Evolutionary conservation across 2,797 vertebrate species (phyloP).

Genomic region (Pangasius mekongensis): DNA sequence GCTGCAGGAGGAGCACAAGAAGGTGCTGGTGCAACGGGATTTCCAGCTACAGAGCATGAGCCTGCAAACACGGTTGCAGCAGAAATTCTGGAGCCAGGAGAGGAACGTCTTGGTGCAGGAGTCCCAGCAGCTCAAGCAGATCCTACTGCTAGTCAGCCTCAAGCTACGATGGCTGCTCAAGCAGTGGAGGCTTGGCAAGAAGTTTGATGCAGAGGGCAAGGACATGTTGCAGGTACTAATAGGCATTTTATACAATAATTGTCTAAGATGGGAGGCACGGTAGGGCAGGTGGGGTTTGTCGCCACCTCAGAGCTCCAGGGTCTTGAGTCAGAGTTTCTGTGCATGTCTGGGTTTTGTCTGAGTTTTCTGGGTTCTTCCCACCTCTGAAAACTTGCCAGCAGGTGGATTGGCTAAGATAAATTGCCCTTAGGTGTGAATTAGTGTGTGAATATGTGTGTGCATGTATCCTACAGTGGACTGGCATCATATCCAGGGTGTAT

Average conservation of each 20-base stretch:
- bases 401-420: neutral
- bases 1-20: conserved; percentile 95
- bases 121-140: conserved; percentile 94
- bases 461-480: neutral
- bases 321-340: neutral
- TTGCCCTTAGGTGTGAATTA: neutral
- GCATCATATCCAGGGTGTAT: neutral
- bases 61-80: conserved; percentile 91
- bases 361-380: neutral
- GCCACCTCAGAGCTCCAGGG: neutral
- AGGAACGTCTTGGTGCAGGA: conserved; percentile 92
- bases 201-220: conserved; percentile 83
- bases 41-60: conserved; percentile 95
- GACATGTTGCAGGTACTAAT: conserved; percentile 88
- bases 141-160: conserved; percentile 91
- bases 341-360: neutral
- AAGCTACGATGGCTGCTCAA: conserved; percentile 97
- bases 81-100: conserved; percentile 95
- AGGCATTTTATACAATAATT: neutral
- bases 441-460: neutral
- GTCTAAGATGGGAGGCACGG: too few relatives aligned
- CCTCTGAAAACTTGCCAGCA: neutral
- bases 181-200: conserved; percentile 90
- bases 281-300: neutral
- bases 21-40: conserved; percentile 86